These are phyloP conservation scores for Catocala fraxini DNA, from an alignment of 2,888 invertebrate genomes.

Conservation along the genomic window DNA sequence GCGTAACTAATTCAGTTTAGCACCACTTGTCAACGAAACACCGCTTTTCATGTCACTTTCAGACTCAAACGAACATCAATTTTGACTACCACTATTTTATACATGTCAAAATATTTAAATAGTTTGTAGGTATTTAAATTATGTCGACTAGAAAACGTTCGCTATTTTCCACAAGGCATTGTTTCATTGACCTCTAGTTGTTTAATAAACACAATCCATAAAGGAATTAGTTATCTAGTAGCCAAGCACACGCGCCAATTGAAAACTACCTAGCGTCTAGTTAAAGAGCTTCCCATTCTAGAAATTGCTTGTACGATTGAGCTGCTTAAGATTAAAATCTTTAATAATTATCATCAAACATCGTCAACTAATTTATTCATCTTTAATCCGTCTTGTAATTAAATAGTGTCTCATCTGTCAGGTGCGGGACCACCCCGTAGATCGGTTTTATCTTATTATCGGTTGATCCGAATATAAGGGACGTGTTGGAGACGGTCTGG, in stretches of 20 bases:
- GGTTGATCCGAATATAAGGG: slow-evolving; percentile 51
- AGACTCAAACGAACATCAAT: not conserved
- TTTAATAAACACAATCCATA: slow-evolving; percentile 5
- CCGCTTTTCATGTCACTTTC: slow-evolving; percentile 12
- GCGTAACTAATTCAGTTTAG: slow-evolving; percentile 31
- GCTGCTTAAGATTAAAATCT: slow-evolving; percentile 11
- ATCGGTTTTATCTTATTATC: slow-evolving; percentile 42
- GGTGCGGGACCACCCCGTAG: slow-evolving; percentile 41
- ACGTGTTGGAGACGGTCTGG: slow-evolving; percentile 64
- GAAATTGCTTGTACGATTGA: not conserved
- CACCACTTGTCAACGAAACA: slow-evolving; percentile 20
- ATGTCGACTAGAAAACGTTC: not conserved
- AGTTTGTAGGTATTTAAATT: not conserved
- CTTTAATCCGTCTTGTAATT: slow-evolving; percentile 29
- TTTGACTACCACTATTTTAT: slow-evolving; percentile 6
- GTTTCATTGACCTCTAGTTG: slow-evolving; percentile 1
- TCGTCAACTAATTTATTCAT: slow-evolving; percentile 21
- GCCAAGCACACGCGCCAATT: slow-evolving; percentile 3
- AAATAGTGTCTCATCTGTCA: slow-evolving; percentile 15
- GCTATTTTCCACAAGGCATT: not conserved
- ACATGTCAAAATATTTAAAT: not conserved
- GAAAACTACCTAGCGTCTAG: not conserved
- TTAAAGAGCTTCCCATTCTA: not conserved
- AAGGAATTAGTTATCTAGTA: slow-evolving; percentile 1
- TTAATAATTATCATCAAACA: slow-evolving; percentile 20